Base-by-base conservation (phyloP, 37 sponge, comb jelly and placozoan species). In the Axinella damicornis region DNA sequence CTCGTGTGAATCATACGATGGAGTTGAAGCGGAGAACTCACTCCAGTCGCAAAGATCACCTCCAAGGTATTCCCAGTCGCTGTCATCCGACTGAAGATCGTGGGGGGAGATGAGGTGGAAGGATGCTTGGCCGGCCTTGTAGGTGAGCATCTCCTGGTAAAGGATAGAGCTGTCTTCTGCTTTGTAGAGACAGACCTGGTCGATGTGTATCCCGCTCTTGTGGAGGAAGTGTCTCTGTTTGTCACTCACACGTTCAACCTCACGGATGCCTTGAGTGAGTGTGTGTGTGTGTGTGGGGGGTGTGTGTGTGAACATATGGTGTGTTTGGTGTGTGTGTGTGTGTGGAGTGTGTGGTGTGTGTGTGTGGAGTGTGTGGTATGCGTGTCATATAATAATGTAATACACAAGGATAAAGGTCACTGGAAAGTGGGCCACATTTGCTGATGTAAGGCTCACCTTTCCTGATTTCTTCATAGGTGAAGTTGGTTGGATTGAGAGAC, bases 401-500 rank as follows among this genome's bases (percentile, higher is more conserved):
- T 4, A 46, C 6, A 46, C 9, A 46, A 9, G 46, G 46, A 46
- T 4, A 46, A 9, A 46, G 46, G 46, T 4, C 4, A 9, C 4
- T 12, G 46, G 46, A 9, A 46, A 46, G 46, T 46, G 4, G 46
- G 46, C 46, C 4, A 9, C 46, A 46, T 46, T 9, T 46, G 9
- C 46, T 46, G 9, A 46, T 46, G 46, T 46, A 46, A 4, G 4
- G 46, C 55, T 28, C 68, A 88, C 93, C 90, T 89, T 56, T 88
- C 22, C 65, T 58, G 22, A 88, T 88, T 34, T 88, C 86, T 16
- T 87, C 70, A 86, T 77, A 94, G 12, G 94, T 80, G 57, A 27
- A 87, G 61, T 87, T 94, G 57, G 81, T 65, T 14, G 94, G 94
- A 46, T 87, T 87, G 28, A 94, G 72, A 20, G 62, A 71, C 91